phyloP scores from a whole-genome alignment of 2,113 vertebrate species.

The Apodemus speciosus region DNA sequence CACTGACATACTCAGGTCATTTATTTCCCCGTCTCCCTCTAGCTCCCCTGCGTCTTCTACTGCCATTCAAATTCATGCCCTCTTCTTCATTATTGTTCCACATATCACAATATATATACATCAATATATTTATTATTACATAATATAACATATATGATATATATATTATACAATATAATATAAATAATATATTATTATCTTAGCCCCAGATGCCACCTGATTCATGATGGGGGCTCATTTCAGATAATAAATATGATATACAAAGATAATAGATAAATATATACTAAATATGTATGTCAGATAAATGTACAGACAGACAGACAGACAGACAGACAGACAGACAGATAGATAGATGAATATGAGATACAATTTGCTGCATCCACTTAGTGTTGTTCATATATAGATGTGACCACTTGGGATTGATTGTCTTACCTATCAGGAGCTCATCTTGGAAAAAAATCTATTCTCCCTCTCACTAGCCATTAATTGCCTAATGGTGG shows the following conservation, averaged over 20 bases:
- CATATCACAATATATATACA: not conserved
- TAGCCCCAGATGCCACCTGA: no score
- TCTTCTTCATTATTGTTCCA: not conserved
- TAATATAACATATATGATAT: no score
- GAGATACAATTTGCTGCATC: not conserved
- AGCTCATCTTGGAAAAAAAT: not conserved
- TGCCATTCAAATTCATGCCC: not conserved
- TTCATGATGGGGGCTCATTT: no score
- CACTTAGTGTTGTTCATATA: not conserved
- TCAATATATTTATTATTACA: not conserved
- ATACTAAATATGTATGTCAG: no score
- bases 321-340: not conserved
- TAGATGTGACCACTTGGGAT: not conserved
- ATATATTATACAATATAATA: no score
- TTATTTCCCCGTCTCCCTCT: not conserved
- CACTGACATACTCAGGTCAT: not conserved
- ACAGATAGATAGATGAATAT: not conserved
- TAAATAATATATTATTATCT: no score
- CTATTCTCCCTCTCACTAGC: not conserved
- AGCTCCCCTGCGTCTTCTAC: not conserved
- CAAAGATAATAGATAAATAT: no score
- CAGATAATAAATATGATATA: no score
- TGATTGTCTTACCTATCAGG: not conserved
- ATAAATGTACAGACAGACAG: not conserved
- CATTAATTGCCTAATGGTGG: not conserved